Evolutionary conservation across 2,113 vertebrate genomes (phyloP).

Genomic region (Nettapus auritus): DNA sequence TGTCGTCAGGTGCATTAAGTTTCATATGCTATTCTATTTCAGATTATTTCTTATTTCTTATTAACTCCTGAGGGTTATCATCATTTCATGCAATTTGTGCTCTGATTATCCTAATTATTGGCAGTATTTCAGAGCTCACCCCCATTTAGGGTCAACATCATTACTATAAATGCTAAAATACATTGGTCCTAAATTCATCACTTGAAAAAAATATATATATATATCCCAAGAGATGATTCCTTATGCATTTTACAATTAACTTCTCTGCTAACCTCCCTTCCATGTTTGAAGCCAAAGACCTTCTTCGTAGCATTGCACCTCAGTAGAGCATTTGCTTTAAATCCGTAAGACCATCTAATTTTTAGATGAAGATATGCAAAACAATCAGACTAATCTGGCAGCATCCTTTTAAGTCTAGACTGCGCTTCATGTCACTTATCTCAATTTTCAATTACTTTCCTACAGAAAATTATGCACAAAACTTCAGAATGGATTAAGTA

Average conservation of each 20-base stretch:
- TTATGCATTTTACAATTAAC: not conserved
- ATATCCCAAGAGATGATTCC: too few relatives aligned
- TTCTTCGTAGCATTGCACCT: not conserved
- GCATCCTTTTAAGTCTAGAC: not conserved
- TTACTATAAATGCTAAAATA: not conserved
- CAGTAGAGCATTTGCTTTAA: not conserved
- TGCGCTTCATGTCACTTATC: not conserved
- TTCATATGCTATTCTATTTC: not conserved
- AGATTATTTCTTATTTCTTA: not conserved
- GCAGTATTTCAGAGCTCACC: not conserved
- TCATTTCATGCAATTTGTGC: not conserved
- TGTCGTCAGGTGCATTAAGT: not conserved
- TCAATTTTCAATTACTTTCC: not conserved
- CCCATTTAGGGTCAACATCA: not conserved
- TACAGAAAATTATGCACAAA: not conserved
- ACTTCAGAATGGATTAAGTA: not conserved
- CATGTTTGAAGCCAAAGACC: not conserved
- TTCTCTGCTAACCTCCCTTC: not conserved
- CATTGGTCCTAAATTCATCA: not conserved
- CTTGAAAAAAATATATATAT: not conserved
- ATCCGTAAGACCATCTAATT: not conserved
- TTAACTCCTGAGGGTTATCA: not conserved
- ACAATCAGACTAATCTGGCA: not conserved
- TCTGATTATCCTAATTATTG: not conserved
- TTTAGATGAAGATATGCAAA: not conserved